Evolutionary conservation across 23 tunicate genomes (phyloP), one percentile per base, ranked within the genome.

Genomic region (Aplidium turbinatum): DNA sequence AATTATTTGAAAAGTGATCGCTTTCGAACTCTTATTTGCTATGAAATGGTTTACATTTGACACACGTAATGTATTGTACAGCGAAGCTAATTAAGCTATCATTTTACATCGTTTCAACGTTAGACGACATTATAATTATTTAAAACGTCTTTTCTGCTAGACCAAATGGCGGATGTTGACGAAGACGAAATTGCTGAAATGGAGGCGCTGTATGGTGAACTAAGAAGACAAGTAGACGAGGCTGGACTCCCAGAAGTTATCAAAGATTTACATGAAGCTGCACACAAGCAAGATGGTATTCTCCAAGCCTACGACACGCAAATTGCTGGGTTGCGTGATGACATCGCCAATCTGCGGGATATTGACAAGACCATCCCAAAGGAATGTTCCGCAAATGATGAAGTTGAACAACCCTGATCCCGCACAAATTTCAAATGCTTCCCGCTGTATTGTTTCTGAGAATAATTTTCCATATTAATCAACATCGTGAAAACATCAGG

Each of bases 291-390:
- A 38, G 38, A 73, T 20, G 71, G 25, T 21, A 57, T 65, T 16
- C 23, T 84, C 23, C 61, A 20, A 5, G 35, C 33, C 6, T 91
- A 91, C 66, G 86, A 84, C 55, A 46, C 30, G 18, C 71, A 84
- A 64, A 78, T 91, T 31, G 68, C 64, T 30, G 30, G 25, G 26
- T 38, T 91, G 25, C 45, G 47, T 0, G 69, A 48, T 2, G 91
- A 84, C 48, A 60, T 91, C 6, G 78, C 45, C n/a, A 91, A 91
- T 58, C 69, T 91, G 75, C 36, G 40, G 65, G 71, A 84, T 22
- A 91, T 91, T 58, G 31, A 61, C 13, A 72, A 47, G 18, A 34
- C 91, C 16, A 33, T 91, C 33, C 97, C 97, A 3, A 46, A 28
- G 45, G 48, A 33, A 2, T 91, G 97, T 70, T 73, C 72, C 16